These are phyloP conservation scores for Lamellibrachia columna DNA, from an alignment of 2,888 invertebrate species.

Conservation along the genomic window DNA sequence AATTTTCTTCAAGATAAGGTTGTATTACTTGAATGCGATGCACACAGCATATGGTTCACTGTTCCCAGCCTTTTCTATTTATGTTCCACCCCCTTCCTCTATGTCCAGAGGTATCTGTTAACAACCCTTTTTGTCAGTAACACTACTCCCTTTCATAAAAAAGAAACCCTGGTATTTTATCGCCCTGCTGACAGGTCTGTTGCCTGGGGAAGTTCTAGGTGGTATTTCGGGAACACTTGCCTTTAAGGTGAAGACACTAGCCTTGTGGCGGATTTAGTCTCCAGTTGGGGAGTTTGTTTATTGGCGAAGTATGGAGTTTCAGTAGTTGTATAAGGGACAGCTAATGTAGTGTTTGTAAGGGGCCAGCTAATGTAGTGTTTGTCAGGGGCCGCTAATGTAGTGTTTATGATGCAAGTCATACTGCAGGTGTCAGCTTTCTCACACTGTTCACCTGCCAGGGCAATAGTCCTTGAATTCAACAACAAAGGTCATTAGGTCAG, in stretches of 20 bases:
- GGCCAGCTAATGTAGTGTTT: not conserved
- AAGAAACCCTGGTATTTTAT: not conserved
- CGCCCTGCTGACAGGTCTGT: not conserved
- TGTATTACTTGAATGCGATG: not conserved
- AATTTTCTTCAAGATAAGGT: not conserved
- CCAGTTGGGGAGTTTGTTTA: not conserved
- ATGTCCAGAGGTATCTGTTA: not conserved
- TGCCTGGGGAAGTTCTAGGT: not conserved
- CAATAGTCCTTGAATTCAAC: not conserved
- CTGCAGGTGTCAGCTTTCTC: not conserved
- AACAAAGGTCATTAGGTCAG: not conserved
- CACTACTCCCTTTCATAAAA: not conserved
- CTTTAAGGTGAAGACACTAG: not conserved
- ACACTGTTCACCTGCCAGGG: not conserved
- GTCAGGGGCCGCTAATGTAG: not conserved
- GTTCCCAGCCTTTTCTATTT: not conserved
- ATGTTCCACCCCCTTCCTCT: not conserved
- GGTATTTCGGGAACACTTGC: not conserved
- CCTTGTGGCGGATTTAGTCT: not conserved
- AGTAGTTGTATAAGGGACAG: not conserved
- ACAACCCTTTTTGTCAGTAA: not conserved
- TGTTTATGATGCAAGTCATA: slow-evolving; percentile 3
- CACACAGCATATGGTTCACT: not conserved
- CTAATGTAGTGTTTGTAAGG: not conserved
- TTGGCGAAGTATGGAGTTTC: not conserved